A percentile compares a stretch with the other conserved stretches of the same genome.
These are phyloP conservation scores for Sipunculus nudus DNA, from an alignment of 2,888 invertebrate species.

Conservation along the genomic window DNA sequence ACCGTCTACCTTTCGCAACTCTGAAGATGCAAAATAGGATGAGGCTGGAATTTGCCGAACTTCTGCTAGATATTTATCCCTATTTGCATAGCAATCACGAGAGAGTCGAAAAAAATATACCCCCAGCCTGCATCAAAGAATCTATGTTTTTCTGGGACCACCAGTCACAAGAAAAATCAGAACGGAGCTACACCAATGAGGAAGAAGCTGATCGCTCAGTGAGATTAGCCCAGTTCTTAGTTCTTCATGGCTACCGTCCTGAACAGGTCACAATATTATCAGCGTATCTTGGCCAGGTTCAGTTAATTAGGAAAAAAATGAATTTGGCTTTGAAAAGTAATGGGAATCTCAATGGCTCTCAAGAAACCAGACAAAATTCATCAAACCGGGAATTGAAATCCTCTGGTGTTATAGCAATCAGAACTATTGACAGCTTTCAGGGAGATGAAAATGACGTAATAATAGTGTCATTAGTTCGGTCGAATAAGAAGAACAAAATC, in stretches of 20 bases:
- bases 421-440: conserved; percentile 49
- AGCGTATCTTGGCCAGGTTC: conserved; percentile 32
- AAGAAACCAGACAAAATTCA: too few relatives aligned
- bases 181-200: conserved; percentile 25
- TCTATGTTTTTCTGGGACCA: conserved; percentile 35
- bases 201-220: conserved; percentile 28
- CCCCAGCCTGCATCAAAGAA: conserved; percentile 13
- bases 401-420: too few relatives aligned
- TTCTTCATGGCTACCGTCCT: conserved; percentile 26
- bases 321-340: too few relatives aligned
- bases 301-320: too few relatives aligned
- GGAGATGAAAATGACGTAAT: conserved; percentile 54
- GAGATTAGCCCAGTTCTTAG: conserved; percentile 23
- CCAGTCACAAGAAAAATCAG: conserved; percentile 13
- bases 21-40: conserved; percentile 30
- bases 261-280: conserved; percentile 24
- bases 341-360: too few relatives aligned
- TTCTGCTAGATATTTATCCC: conserved; percentile 31
- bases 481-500: conserved; percentile 46
- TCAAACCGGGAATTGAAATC: too few relatives aligned
- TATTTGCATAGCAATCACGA: conserved; percentile 17
- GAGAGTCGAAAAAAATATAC: conserved; percentile 12
- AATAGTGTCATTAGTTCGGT: conserved; percentile 50
- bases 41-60: conserved; percentile 27
- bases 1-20: conserved; percentile 13